Conservation (phyloP, 2,113 vertebrate genomes). For the Mohoua ochrocephala region DNA sequence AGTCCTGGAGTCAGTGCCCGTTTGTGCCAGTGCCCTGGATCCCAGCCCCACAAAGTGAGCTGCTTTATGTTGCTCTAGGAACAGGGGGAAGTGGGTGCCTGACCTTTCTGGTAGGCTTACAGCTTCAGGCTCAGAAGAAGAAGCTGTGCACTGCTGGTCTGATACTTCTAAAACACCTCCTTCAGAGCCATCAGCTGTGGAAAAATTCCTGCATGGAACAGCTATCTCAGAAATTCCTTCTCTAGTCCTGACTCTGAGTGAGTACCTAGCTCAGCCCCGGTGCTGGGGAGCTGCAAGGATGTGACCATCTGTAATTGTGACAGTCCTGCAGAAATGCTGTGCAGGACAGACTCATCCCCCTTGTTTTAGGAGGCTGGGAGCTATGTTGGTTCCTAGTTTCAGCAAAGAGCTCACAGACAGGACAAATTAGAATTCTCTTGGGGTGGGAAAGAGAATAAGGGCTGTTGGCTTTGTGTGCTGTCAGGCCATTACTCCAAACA, state of each 20-base stretch:
- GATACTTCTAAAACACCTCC: neutral
- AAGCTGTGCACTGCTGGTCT: neutral
- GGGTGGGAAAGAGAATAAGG: neutral
- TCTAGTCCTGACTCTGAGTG: neutral
- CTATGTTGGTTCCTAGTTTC: neutral
- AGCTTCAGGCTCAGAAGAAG: neutral
- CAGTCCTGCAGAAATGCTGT: neutral
- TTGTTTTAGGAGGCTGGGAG: neutral
- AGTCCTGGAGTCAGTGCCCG: neutral
- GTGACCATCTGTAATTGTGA: neutral
- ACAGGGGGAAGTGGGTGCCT: accelerated
- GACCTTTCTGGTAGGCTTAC: neutral
- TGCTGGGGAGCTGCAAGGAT: neutral
- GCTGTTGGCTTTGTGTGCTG: neutral
- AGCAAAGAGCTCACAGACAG: neutral
- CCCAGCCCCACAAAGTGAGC: neutral
- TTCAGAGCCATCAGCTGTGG: neutral
- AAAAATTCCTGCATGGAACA: neutral
- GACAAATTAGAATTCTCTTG: neutral
- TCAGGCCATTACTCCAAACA: too few species aligned
- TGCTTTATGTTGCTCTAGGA: neutral
- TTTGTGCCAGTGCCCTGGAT: neutral
- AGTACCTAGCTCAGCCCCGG: neutral
- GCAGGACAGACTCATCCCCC: neutral
- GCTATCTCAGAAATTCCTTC: neutral